phyloP scores from a whole-genome alignment of 2,888 invertebrate species.

The Agrilus biguttatus region DNA sequence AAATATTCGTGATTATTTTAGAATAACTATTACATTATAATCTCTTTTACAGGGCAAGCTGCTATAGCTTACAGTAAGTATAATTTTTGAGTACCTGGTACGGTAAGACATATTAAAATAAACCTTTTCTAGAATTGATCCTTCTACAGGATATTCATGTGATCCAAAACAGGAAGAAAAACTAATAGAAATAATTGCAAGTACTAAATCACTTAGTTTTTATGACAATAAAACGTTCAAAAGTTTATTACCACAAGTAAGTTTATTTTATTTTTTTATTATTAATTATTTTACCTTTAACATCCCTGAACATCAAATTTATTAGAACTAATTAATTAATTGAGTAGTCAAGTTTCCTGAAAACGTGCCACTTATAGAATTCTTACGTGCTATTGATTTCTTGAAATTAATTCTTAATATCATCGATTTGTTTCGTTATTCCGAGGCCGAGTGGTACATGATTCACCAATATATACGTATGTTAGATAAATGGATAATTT shows the following conservation, averaged over 20 bases:
- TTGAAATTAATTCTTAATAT: too few species aligned
- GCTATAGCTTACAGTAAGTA: constrained; percentile 29
- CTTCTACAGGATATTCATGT: constrained; percentile 11
- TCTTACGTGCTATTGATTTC: not conserved
- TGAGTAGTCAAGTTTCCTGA: not conserved
- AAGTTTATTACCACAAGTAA: constrained; percentile 33
- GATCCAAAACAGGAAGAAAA: constrained; percentile 28
- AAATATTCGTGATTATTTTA: too few species aligned
- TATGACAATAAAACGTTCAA: constrained; percentile 29
- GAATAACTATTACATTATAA: too few species aligned
- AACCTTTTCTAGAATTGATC: too few species aligned
- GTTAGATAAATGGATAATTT: too few species aligned
- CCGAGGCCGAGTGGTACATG: too few species aligned
- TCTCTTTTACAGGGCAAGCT: constrained; percentile 27
- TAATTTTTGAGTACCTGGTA: not conserved
- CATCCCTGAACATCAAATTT: too few species aligned
- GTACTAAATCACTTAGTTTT: constrained; percentile 30
- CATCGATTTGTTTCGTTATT: too few species aligned
- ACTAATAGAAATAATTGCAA: constrained; percentile 31
- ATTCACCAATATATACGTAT: too few species aligned
- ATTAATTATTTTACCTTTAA: not conserved
- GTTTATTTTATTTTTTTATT: constrained; percentile 8
- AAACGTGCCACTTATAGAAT: too few species aligned
- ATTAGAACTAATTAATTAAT: too few species aligned
- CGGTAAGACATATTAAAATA: not conserved